phyloP scores from a whole-genome alignment of 1,140 invertebrate genomes.

The Venustaconcha ellipsiformis region DNA sequence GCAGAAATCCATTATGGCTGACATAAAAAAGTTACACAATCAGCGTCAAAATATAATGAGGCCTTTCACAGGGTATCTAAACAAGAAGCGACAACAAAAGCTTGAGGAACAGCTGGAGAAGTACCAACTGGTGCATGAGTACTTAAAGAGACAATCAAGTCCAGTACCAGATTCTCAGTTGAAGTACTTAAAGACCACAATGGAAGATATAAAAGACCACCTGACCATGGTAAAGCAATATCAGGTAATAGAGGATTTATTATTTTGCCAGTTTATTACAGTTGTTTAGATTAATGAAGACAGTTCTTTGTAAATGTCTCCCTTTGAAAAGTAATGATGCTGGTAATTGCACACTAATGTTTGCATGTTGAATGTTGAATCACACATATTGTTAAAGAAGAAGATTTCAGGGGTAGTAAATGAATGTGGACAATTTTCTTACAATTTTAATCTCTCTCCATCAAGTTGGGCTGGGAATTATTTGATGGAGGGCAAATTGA shows the following conservation, averaged over 20 bases:
- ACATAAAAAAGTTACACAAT: conserved; percentile 8
- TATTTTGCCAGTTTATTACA: too few species aligned
- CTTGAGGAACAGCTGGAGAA: conserved; percentile 20
- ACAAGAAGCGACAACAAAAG: conserved; percentile 26
- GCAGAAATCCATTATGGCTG: background rate
- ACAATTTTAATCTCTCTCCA: too few species aligned
- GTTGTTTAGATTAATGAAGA: too few species aligned
- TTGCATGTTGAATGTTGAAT: too few species aligned
- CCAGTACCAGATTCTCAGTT: conserved; percentile 18
- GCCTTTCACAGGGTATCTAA: conserved; percentile 28
- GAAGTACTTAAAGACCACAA: conserved; percentile 22
- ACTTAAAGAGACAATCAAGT: conserved; percentile 6
- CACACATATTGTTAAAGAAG: too few species aligned
- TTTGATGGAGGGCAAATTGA: too few species aligned
- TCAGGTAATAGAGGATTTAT: conserved; percentile 5
- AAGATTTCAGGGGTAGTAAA: too few species aligned
- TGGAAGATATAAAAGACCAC: conserved; percentile 28
- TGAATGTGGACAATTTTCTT: too few species aligned
- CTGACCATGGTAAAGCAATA: conserved; percentile 28
- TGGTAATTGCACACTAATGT: too few species aligned
- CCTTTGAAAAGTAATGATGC: too few species aligned
- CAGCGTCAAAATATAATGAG: conserved; percentile 23
- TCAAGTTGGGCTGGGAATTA: too few species aligned
- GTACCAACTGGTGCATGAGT: conserved; percentile 24
- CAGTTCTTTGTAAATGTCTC: too few species aligned